phyloP scores from a whole-genome alignment of 2,888 invertebrate species.

The Cataglyphis cursor region DNA sequence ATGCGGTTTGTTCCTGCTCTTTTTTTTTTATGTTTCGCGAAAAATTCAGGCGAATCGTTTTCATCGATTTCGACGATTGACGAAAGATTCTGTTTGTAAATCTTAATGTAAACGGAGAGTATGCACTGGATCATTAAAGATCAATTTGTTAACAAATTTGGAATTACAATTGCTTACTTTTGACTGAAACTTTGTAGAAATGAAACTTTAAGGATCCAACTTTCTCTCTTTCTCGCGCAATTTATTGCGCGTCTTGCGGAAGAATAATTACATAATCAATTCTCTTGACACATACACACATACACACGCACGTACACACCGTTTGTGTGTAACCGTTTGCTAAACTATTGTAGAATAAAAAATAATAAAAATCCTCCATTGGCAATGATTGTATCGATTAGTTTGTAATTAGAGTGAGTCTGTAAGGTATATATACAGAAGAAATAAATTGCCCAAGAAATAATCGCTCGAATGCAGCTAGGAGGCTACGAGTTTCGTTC shows the following conservation, averaged over 20 bases:
- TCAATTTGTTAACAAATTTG: neutral
- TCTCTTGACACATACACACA: neutral
- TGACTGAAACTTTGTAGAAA: neutral
- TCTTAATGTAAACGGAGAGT: neutral
- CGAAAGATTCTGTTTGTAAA: constrained; percentile 16
- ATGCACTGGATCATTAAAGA: constrained; percentile 19
- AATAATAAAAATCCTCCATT: constrained; percentile 36
- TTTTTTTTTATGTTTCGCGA: constrained; percentile 21
- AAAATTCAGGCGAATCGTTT: constrained; percentile 23
- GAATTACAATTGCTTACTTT: neutral
- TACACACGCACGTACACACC: neutral
- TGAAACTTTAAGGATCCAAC: constrained; percentile 17
- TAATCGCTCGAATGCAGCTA: neutral
- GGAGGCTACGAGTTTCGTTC: constrained; percentile 38
- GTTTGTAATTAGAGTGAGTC: constrained; percentile 11
- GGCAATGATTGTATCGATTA: constrained; percentile 26
- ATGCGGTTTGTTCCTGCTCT: constrained; percentile 60
- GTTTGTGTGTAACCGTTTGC: constrained; percentile 6
- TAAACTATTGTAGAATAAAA: constrained; percentile 42
- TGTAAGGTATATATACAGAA: constrained; percentile 1
- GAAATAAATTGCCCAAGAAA: constrained; percentile 14
- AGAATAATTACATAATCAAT: constrained; percentile 31
- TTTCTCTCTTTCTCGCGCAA: constrained; percentile 1
- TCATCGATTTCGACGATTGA: constrained; percentile 32
- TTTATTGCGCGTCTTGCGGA: neutral